Base-by-base conservation (phyloP, 2,888 invertebrate species). In the Cheilosia pagana region DNA sequence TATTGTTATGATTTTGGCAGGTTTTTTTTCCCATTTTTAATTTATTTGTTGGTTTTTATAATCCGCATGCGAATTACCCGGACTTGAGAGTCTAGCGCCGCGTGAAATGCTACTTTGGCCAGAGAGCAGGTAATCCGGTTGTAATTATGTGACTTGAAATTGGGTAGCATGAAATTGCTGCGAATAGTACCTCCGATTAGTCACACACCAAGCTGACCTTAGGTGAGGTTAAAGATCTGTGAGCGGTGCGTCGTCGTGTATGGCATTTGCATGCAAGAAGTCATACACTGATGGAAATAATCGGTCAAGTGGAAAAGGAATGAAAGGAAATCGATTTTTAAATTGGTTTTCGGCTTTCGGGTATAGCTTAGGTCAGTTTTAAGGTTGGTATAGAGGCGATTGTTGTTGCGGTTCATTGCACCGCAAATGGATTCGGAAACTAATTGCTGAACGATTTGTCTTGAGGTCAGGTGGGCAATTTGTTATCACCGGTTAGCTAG, bases 321-420 rank as follows among this genome's bases (percentile, higher is more conserved):
- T 63, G 59, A 52, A 52, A 63, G 68, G 68, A 78, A 78, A 83
- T 78, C 25, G 68, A 53, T 53, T 83, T 77, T 83, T 68, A 78
- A 78, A 62, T 57, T 74, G 71, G 59, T 62, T 77, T 72, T 71
- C 41, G 59, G 48, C 72, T 31, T 31, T 39, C 19, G 16, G 31
- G n/a, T 65, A 70, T n/a, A n/a, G 19, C 62, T 48, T 35, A 67
- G 81, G 63, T 75, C 68, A 62, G 45, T 48, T 78, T 68, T 23
- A 68, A 74, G 74, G 67, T 67, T 81, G 41, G n/a, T 35, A 25
- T 25, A 25, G 1, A 25, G 43, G 53, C 28, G 53, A 41, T 67
- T 25, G 31, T 41, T 14, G 28, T 12, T 23, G 2, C 31, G 48
- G 70, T 70, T 70, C 70, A 70, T 39, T 25, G 59, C 25, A 70